These are phyloP conservation scores for Aphidius colemani DNA, from an alignment of 2,888 invertebrate species.

Conservation along the genomic window DNA sequence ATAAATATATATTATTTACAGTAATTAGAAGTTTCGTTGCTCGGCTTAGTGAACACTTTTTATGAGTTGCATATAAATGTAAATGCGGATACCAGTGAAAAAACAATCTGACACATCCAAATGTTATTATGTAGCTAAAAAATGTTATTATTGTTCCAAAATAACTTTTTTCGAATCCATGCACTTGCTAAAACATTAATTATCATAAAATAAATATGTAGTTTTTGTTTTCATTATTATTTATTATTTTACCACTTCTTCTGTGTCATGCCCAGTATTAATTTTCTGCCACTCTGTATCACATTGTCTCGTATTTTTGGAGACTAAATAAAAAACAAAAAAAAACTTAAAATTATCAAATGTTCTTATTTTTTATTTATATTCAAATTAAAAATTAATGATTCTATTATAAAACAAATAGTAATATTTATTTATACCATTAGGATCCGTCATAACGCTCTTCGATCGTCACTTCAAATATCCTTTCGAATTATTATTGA, in stretches of 20 bases:
- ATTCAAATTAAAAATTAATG: no score
- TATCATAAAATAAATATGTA: neutral
- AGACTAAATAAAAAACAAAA: neutral
- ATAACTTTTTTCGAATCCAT: slow-evolving; percentile 61
- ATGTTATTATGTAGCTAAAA: slow-evolving; percentile 62
- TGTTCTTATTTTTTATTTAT: no score
- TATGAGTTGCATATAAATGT: slow-evolving; percentile 63
- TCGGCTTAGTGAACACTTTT: slow-evolving; percentile 58
- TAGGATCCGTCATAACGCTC: slow-evolving; percentile 48
- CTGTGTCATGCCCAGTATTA: slow-evolving; percentile 63
- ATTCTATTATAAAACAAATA: no score
- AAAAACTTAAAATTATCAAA: neutral
- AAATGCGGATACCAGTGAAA: slow-evolving; percentile 69
- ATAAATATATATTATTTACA: slow-evolving; percentile 56
- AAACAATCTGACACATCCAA: slow-evolving; percentile 64
- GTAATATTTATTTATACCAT: slow-evolving; percentile 42
- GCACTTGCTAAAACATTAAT: slow-evolving; percentile 58
- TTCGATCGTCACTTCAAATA: neutral
- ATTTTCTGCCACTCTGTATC: slow-evolving; percentile 54
- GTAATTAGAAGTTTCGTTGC: slow-evolving; percentile 65
- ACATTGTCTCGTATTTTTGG: slow-evolving; percentile 47
- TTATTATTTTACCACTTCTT: slow-evolving; percentile 62
- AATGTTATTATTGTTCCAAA: slow-evolving; percentile 56
- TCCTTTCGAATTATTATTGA: neutral
- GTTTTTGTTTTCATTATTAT: slow-evolving; percentile 6